Evolutionary conservation across 2,888 invertebrate species (phyloP).

Genomic region (Reticulitermes lucifugus): DNA sequence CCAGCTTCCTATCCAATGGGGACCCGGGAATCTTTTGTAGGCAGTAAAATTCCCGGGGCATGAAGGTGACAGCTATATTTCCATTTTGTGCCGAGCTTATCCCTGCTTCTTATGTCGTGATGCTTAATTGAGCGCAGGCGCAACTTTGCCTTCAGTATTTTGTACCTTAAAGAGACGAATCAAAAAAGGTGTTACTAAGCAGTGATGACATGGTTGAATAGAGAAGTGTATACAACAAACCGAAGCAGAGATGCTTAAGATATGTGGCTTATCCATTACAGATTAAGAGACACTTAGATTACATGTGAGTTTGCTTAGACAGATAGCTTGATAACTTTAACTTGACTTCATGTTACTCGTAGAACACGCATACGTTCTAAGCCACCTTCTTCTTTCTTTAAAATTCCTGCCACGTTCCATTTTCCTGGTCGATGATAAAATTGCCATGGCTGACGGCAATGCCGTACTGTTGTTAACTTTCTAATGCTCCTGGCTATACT

Average conservation of each 20-base stretch:
- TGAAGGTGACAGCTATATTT: too few relatives aligned
- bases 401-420: conserved; percentile 27
- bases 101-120: too few relatives aligned
- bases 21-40: too few relatives aligned
- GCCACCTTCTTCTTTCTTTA: background rate
- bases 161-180: too few relatives aligned
- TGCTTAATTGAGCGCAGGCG: too few relatives aligned
- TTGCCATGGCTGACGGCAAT: conserved; percentile 4
- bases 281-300: background rate
- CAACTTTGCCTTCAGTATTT: too few relatives aligned
- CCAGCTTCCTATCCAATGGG: too few relatives aligned
- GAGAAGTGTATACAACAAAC: background rate
- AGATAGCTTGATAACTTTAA: background rate
- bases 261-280: background rate
- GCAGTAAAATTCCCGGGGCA: too few relatives aligned
- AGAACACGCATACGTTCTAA: background rate
- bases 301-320: background rate
- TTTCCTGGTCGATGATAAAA: conserved; percentile 34
- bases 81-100: too few relatives aligned
- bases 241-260: background rate
- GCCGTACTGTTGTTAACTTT: conserved; percentile 22
- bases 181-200: too few relatives aligned
- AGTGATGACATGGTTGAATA: too few relatives aligned
- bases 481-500: conserved; percentile 17
- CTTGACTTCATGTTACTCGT: background rate